Evolutionary conservation across 2,113 vertebrate species (phyloP).

Genomic region (Catharus fuscescens): DNA sequence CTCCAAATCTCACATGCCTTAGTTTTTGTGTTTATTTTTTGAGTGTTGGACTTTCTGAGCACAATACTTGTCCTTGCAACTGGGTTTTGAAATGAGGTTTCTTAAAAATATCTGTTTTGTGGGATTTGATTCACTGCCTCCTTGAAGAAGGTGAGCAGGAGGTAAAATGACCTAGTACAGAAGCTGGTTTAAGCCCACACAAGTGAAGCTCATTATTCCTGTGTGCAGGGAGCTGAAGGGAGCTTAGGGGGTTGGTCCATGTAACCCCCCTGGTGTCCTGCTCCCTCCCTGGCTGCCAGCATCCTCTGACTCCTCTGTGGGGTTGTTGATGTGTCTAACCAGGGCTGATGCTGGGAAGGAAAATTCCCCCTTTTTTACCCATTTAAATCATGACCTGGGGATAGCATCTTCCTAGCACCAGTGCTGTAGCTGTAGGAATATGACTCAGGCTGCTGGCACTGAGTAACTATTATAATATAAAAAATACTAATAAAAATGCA

Average conservation of each 20-base stretch:
- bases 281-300: background rate
- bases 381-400: background rate
- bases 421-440: background rate
- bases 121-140: background rate
- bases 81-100: background rate
- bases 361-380: background rate
- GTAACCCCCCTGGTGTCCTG: background rate
- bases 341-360: background rate
- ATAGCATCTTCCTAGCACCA: background rate
- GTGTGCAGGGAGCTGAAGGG: background rate
- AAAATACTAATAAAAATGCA: background rate
- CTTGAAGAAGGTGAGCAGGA: background rate
- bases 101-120: background rate
- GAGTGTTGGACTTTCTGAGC: background rate
- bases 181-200: background rate
- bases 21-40: background rate
- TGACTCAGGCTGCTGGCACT: background rate
- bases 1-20: background rate
- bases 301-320: fast-evolving
- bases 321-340: background rate
- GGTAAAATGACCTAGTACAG: background rate
- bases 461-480: background rate
- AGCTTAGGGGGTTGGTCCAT: background rate
- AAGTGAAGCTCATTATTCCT: background rate
- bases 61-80: background rate